Evolutionary conservation across 92 coral and sea anemone species (phyloP), one percentile per base, ranked within the genome.

Genomic region (Zoanthus gigantus): DNA sequence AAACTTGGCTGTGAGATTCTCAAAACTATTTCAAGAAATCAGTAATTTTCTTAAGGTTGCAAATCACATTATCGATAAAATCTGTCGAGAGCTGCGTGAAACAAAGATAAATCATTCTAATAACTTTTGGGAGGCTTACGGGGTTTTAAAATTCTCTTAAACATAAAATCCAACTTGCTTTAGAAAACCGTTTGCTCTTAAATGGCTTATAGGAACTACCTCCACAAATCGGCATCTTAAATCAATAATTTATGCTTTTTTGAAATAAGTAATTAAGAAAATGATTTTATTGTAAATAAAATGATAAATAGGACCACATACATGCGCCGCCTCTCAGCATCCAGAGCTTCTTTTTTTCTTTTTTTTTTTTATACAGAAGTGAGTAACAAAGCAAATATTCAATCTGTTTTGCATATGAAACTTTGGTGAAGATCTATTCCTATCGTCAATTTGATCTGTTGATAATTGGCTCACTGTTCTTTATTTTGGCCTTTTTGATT

Each of bases 231-330:
- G 1, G 11, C 9, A 0, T 16, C 32, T 63, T 34, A 69, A 23
- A 23, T 69, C 74, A 30, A 69, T 69, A 69, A 30, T 30, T 69
- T 10, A 69, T 31, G 45, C 46, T 69, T 69, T 69, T 69, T 69
- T 67, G 32, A 69, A 69, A 34, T 69, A 8, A 4, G n/a, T 69
- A 69, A 69, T 69, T 69, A 30, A 29, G 30, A 32, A 69, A 69
- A 32, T 9, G 17, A 30, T 34, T 69, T 31, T 31, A 69, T 17
- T 14, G 29, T 63, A 13, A 30, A 69, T 69, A 31, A 31, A 29
- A 34, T 67, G 28, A 30, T 18, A 23, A 67, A 67, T 18, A 9
- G 42, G 72, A 30, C 72, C 72, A 29, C 30, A 50, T 23, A n/a
- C 47, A 69, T 31, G 45, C 47, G 74, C 74, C 30, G 45, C 30